A percentile compares a stretch with the other conserved stretches of the same genome.
These are phyloP conservation scores for Hypomecis atomaria DNA, from an alignment of 2,888 invertebrate genomes.

Conservation along the genomic window DNA sequence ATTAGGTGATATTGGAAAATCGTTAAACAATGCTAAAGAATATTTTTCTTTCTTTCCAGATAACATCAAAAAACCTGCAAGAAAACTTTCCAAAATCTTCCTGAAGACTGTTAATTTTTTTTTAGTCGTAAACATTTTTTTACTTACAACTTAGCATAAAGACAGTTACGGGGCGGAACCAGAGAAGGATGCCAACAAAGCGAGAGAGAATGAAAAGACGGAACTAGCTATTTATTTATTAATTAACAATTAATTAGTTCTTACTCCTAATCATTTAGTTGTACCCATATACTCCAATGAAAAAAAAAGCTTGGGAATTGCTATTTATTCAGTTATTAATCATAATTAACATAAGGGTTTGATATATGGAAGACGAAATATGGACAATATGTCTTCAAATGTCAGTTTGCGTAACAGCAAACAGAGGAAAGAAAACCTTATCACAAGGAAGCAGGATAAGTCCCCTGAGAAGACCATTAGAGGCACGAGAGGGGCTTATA, in stretches of 20 bases:
- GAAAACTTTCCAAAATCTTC: slow-evolving; percentile 80
- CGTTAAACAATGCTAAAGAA: background rate
- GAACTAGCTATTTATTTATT: slow-evolving; percentile 79
- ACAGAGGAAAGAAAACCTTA: slow-evolving; percentile 80
- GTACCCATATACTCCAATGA: slow-evolving; percentile 44
- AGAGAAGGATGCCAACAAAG: slow-evolving; percentile 72
- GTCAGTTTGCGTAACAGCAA: slow-evolving; percentile 72
- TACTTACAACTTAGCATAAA: too few species aligned
- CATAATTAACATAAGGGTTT: slow-evolving; percentile 52
- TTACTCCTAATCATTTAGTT: slow-evolving; percentile 59
- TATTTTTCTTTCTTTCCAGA: slow-evolving; percentile 69
- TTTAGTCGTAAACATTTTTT: too few species aligned
- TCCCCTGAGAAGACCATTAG: slow-evolving; percentile 81
- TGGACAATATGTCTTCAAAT: slow-evolving; percentile 82
- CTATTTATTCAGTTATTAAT: slow-evolving; percentile 57
- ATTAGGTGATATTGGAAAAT: too few species aligned
- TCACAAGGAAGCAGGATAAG: slow-evolving; percentile 81
- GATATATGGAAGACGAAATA: slow-evolving; percentile 57
- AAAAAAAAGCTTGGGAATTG: slow-evolving; percentile 48
- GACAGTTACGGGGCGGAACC: slow-evolving; percentile 53
- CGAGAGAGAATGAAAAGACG: slow-evolving; percentile 83
- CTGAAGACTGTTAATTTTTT: slow-evolving; percentile 77
- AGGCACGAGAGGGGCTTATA: slow-evolving; percentile 76
- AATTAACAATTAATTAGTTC: slow-evolving; percentile 62
- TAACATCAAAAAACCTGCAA: slow-evolving; percentile 72